These are phyloP conservation scores for Antheraea yamamai DNA, from an alignment of 2,888 invertebrate species.

Conservation along the genomic window DNA sequence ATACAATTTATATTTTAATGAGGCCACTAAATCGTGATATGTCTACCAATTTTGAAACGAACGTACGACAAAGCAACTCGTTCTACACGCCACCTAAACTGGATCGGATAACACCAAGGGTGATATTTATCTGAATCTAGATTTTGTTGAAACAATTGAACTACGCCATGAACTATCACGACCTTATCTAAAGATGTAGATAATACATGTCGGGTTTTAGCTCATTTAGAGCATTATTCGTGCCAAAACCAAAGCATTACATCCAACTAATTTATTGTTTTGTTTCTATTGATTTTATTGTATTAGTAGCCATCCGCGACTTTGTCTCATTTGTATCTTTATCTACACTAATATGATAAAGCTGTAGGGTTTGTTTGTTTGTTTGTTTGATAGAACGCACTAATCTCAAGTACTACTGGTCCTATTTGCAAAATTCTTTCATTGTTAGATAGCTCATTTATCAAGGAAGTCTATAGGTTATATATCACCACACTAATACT, in stretches of 20 bases:
- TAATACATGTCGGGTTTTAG: constrained; percentile 10
- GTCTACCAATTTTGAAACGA: constrained; percentile 6
- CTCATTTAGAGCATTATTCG: constrained; percentile 12
- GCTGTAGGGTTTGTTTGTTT: too few species aligned
- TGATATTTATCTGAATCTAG: constrained; percentile 14
- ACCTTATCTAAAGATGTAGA: constrained; percentile 8
- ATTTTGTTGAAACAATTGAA: constrained; percentile 14
- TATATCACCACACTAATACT: too few species aligned
- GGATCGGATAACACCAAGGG: constrained; percentile 12
- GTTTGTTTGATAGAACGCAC: too few species aligned
- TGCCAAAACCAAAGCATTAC: not conserved
- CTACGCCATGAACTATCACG: constrained; percentile 17
- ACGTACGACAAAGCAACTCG: not conserved
- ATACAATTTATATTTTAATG: not conserved
- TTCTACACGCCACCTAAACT: constrained; percentile 1
- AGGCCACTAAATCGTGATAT: constrained; percentile 5
- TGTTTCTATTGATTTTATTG: not conserved
- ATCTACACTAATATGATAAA: too few species aligned
- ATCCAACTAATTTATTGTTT: not conserved
- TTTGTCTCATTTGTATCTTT: too few species aligned
- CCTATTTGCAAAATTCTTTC: too few species aligned
- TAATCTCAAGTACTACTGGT: too few species aligned
- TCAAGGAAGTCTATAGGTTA: too few species aligned
- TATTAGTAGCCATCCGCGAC: too few species aligned
- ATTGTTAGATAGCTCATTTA: too few species aligned